Evolutionary conservation across 2,797 vertebrate genomes (phyloP), one percentile per base, ranked within the genome.

Genomic region (Sebastes cheni): DNA sequence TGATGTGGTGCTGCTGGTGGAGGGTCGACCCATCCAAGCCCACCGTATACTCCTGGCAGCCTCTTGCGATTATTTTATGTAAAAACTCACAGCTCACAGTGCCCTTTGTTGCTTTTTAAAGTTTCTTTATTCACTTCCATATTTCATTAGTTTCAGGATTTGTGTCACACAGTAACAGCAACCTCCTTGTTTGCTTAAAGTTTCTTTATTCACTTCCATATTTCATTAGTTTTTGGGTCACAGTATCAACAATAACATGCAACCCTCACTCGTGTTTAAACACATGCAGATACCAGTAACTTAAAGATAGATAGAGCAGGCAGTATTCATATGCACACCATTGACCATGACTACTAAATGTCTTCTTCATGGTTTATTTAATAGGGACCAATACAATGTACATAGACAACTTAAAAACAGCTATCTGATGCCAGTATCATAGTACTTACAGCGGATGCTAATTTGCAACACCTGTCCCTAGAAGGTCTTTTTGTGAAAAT

Each of bases 61-160:
- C 0, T 98, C 97, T 3, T 99, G 99, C 11, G 97, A 99, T 88
- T 99, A 99, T 83, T 99, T 99, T 93, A 97, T 98, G 99, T 99
- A 89, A 83, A 72, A 6, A 4, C 3, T n/a, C 30, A 13, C 36
- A 60, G 27, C 8, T 13, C 8, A 11, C 30, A 30, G 30, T 30
- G 2, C n/a, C 23, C 20, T 22, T n/a, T 55, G 18, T 34, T 50
- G 13, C 30, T 36, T 36, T 36, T 3, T 36, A 30, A 36, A n/a
- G 8, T 25, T 25, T 25, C 25, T 25, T 25, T 25, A 25, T 25
- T 25, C 25, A 14, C 5, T 27, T 16, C 0, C 2, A 4, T 14
- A 9, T 27, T 32, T 25, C 8, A n/a, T 42, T n/a, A 14, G 30
- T n/a, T 54, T 22, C 32, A 34, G 32, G 32, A 34, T 34, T 22